Evolutionary conservation across 2,797 vertebrate genomes (phyloP).

Genomic region (Steatocranus sp.): DNA sequence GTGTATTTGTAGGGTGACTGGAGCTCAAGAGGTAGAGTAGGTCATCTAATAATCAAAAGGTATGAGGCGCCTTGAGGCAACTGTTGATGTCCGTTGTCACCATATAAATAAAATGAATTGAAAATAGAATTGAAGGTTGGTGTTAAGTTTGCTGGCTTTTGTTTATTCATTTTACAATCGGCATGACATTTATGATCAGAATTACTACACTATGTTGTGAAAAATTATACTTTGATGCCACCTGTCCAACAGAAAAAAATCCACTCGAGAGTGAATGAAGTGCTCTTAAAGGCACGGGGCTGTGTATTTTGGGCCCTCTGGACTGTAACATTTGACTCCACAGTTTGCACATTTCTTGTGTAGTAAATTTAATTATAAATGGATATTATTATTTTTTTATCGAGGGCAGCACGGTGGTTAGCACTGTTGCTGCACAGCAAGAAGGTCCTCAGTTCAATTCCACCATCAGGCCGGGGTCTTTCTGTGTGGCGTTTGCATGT

Average conservation of each 20-base stretch:
- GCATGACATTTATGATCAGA: neutral
- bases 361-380: neutral
- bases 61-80: neutral
- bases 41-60: neutral
- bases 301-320: neutral
- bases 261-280: neutral
- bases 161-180: neutral
- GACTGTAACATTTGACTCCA: neutral
- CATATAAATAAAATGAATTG: neutral
- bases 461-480: too few relatives aligned
- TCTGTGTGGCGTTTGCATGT: too few relatives aligned
- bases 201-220: neutral
- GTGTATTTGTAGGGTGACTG: neutral
- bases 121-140: neutral
- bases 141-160: neutral
- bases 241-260: neutral
- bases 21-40: neutral
- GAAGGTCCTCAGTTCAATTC: too few relatives aligned
- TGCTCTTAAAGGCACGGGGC: neutral
- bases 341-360: neutral
- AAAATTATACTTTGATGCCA: neutral
- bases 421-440: too few relatives aligned
- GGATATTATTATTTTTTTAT: rapidly evolving
- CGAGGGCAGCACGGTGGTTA: too few relatives aligned
- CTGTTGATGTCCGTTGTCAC: neutral